Conservation (phyloP, 2,113 vertebrate genomes). For the Syngnathus floridae region DNA sequence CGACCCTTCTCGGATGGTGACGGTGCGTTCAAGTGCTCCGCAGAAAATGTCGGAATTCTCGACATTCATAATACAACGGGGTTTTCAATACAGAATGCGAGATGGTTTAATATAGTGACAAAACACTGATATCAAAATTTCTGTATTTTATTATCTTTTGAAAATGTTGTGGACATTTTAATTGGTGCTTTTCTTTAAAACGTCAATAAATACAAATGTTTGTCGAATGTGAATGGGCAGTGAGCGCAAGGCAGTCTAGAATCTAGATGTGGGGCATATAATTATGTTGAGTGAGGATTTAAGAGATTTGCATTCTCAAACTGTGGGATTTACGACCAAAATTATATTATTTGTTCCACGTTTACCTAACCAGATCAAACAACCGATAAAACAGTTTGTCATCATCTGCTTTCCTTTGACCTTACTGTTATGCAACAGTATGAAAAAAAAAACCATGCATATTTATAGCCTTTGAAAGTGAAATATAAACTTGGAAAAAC, state of each 20-base stretch:
- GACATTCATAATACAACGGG: background rate
- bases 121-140: background rate
- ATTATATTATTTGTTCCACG: too few species aligned
- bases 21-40: slow-evolving; percentile 12
- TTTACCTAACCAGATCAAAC: background rate
- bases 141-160: background rate
- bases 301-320: too few species aligned
- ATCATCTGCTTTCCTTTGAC: background rate
- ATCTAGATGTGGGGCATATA: too few species aligned
- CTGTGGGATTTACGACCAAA: too few species aligned
- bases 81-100: background rate
- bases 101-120: background rate
- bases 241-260: slow-evolving; percentile 5
- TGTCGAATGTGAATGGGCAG: rapidly evolving
- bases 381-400: background rate
- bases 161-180: background rate
- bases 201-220: background rate
- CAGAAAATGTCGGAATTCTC: slow-evolving; percentile 6
- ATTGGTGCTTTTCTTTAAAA: background rate
- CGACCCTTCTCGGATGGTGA: background rate
- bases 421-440: background rate
- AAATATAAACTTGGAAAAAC: slow-evolving; percentile 33
- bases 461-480: background rate
- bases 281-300: too few species aligned
- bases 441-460: background rate